Conservation (phyloP, 2,888 invertebrate genomes). For the Oxyteleia sp. region DNA sequence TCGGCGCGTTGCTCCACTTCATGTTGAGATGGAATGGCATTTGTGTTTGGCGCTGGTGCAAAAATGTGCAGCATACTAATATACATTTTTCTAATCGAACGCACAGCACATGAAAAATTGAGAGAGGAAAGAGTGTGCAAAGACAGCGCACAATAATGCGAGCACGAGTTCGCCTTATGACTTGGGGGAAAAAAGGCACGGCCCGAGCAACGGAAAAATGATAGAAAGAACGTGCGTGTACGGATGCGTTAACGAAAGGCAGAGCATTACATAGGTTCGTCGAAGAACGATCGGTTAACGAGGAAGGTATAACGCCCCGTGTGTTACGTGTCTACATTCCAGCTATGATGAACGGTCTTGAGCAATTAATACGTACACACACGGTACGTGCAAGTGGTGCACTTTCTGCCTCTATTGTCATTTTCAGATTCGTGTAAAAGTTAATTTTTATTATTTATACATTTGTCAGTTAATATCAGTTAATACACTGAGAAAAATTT, state of each 20-base stretch:
- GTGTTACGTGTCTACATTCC: conserved; percentile 41
- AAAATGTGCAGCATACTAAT: conserved; percentile 47
- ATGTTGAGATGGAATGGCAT: conserved; percentile 13
- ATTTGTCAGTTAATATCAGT: no score
- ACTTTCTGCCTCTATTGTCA: no score
- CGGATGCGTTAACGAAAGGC: conserved; percentile 70
- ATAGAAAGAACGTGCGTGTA: conserved; percentile 68
- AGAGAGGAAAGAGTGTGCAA: neutral
- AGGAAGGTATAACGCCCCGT: conserved; percentile 60
- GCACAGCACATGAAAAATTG: conserved; percentile 55
- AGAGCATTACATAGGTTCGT: conserved; percentile 37
- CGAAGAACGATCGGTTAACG: conserved; percentile 63
- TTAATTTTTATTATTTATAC: no score
- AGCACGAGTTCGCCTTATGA: conserved; percentile 61
- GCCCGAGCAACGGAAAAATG: conserved; percentile 31
- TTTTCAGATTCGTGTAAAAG: no score
- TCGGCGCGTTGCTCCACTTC: conserved; percentile 26
- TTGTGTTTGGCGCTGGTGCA: conserved; percentile 29
- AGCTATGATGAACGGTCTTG: conserved; percentile 43
- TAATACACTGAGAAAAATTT: no score
- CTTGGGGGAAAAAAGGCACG: conserved; percentile 34
- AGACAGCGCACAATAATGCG: conserved; percentile 58
- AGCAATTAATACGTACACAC: conserved; percentile 32
- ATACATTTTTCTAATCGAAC: conserved; percentile 64
- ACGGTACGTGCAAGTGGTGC: neutral